A percentile compares a stretch with the other conserved stretches of the same genome.
phyloP scores from a whole-genome alignment of 2,797 vertebrate species.

The Gallirallus australis region DNA sequence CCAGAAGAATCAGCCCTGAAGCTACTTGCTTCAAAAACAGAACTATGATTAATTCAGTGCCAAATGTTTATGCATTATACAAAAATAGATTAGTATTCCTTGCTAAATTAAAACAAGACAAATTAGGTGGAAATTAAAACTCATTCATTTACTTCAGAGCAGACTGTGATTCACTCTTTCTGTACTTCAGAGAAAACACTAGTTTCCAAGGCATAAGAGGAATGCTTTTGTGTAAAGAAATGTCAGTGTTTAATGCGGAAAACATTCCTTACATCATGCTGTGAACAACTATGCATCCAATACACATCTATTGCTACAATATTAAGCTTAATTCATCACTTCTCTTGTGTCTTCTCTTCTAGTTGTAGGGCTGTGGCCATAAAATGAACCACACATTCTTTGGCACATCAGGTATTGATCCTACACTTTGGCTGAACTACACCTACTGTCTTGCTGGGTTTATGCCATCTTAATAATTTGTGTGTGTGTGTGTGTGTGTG shows the following conservation, averaged over 20 bases:
- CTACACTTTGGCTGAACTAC: neutral
- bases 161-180: neutral
- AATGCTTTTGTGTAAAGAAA: neutral
- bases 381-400: neutral
- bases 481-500: neutral
- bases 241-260: neutral
- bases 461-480: neutral
- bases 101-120: slow-evolving; percentile 27
- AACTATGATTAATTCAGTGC: slow-evolving; percentile 36
- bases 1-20: slow-evolving; percentile 13
- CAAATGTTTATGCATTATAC: slow-evolving; percentile 6
- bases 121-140: slow-evolving; percentile 28
- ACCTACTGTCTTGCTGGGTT: neutral
- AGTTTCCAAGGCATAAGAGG: neutral
- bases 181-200: slow-evolving; percentile 1
- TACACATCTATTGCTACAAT: neutral
- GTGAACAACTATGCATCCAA: neutral
- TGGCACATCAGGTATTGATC: neutral
- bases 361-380: neutral
- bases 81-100: slow-evolving; percentile 4
- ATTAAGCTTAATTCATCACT: neutral
- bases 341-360: neutral
- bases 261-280: neutral
- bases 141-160: neutral
- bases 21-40: slow-evolving; percentile 39